phyloP scores from a whole-genome alignment of 2,113 vertebrate species.

The Amblyopsis rosae region DNA sequence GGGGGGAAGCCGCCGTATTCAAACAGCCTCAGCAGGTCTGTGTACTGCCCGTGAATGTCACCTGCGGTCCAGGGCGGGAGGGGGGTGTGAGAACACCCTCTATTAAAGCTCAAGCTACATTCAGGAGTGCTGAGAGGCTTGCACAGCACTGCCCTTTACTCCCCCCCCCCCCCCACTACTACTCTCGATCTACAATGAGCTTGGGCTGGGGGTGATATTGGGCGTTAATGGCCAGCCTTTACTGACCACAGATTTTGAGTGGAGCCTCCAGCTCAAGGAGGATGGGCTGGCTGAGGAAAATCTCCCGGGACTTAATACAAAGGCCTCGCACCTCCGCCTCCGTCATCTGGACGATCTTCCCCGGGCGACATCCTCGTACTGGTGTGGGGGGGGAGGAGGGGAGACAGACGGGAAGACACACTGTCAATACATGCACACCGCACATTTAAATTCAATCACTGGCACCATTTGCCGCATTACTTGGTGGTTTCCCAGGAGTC shows the following conservation, averaged over 20 bases:
- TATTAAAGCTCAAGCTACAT: too few species aligned
- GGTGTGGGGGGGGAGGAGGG: slow-evolving; percentile 20
- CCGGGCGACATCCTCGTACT: slow-evolving; percentile 96
- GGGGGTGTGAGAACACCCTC: neutral
- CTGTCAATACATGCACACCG: neutral
- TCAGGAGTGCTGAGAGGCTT: too few species aligned
- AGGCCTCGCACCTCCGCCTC: slow-evolving; percentile 94
- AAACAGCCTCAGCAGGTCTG: slow-evolving; percentile 88
- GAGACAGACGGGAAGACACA: neutral
- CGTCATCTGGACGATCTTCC: slow-evolving; percentile 96
- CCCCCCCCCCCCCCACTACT: too few species aligned
- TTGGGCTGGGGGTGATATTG: neutral
- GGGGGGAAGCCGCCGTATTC: slow-evolving; percentile 95
- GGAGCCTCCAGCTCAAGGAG: slow-evolving; percentile 94
- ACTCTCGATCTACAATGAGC: too few species aligned
- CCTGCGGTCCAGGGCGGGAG: slow-evolving; percentile 33
- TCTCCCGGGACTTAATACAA: slow-evolving; percentile 95
- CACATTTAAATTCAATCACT: neutral
- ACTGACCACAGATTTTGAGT: slow-evolving; percentile 92
- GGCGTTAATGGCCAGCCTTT: neutral
- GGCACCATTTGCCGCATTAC: neutral
- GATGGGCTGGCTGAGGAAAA: slow-evolving; percentile 96
- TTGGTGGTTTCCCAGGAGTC: neutral
- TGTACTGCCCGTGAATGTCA: slow-evolving; percentile 76
- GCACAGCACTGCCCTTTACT: too few species aligned